These are phyloP conservation scores for Nycticebus coucang DNA, from an alignment of 2,113 vertebrate species.

Conservation along the genomic window DNA sequence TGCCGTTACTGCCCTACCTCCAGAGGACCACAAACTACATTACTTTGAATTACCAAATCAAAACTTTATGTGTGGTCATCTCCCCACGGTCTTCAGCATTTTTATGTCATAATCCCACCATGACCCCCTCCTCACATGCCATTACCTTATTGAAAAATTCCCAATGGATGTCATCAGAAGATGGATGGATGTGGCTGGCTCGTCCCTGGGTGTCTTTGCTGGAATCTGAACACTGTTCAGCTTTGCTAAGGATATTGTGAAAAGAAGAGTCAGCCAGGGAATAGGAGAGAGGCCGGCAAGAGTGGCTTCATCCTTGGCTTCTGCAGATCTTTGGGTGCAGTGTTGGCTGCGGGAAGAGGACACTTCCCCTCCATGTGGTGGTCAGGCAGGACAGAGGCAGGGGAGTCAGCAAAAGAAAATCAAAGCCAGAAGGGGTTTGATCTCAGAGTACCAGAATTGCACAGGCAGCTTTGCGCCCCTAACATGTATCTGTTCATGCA, in stretches of 20 bases:
- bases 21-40: conserved; percentile 89
- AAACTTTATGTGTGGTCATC: conserved; percentile 87
- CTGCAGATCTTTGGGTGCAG: conserved; percentile 76
- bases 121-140: conserved; percentile 84
- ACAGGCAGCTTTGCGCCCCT: fast-evolving
- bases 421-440: background rate
- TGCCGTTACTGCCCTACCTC: conserved; percentile 88
- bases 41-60: conserved; percentile 91
- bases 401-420: conserved; percentile 60
- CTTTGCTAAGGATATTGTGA: conserved; percentile 86
- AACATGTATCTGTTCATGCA: fast-evolving
- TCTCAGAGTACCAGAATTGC: background rate
- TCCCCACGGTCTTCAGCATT: conserved; percentile 89
- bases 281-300: conserved; percentile 85
- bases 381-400: conserved; percentile 59
- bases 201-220: conserved; percentile 88
- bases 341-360: conserved; percentile 72
- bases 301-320: conserved; percentile 84
- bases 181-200: conserved; percentile 91
- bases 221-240: conserved; percentile 90
- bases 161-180: conserved; percentile 93
- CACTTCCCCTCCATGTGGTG: conserved; percentile 70
- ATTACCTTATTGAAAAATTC: conserved; percentile 92
- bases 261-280: conserved; percentile 89
- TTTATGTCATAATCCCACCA: conserved; percentile 91